Conservation (phyloP, 2,113 vertebrate genomes). For the Paedocypris sp. region DNA sequence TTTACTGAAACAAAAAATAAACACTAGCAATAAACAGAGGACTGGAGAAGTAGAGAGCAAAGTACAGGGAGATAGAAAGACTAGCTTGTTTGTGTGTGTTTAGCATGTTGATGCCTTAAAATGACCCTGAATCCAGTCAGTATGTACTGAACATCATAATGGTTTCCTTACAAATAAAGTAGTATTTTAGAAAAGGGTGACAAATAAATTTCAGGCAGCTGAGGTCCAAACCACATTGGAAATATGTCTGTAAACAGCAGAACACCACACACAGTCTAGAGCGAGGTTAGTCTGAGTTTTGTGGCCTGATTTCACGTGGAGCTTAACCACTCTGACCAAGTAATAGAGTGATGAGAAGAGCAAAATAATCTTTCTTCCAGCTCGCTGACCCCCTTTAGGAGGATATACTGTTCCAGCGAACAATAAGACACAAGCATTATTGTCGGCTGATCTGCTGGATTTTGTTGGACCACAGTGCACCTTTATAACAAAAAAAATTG, state of each 20-base stretch:
- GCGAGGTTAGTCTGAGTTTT: not conserved
- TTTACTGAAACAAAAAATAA: too few species aligned
- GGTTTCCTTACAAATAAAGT: too few species aligned
- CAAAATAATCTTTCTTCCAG: not conserved
- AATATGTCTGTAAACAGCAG: conserved; percentile 5
- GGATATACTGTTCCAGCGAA: not conserved
- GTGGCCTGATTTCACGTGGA: conserved; percentile 9
- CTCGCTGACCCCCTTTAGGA: not conserved
- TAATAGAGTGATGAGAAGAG: conserved; percentile 1
- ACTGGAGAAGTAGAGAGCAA: too few species aligned
- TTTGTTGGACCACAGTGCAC: not conserved
- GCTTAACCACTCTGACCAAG: conserved; percentile 4
- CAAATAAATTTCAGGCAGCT: not conserved
- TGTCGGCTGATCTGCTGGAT: not conserved
- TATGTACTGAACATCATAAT: too few species aligned
- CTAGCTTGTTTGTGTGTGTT: too few species aligned
- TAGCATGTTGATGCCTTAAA: too few species aligned
- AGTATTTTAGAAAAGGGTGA: too few species aligned
- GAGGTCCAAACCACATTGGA: not conserved
- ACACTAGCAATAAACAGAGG: too few species aligned
- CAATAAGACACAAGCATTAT: not conserved
- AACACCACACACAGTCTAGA: not conserved
- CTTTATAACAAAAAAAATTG: not conserved
- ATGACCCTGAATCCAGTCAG: too few species aligned
- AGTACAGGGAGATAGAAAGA: too few species aligned